Percentiles rank a stretch among this genome's conserved stretches.
Evolutionary conservation across 2,797 vertebrate species (phyloP).

Genomic region (Phalanger gymnotis): DNA sequence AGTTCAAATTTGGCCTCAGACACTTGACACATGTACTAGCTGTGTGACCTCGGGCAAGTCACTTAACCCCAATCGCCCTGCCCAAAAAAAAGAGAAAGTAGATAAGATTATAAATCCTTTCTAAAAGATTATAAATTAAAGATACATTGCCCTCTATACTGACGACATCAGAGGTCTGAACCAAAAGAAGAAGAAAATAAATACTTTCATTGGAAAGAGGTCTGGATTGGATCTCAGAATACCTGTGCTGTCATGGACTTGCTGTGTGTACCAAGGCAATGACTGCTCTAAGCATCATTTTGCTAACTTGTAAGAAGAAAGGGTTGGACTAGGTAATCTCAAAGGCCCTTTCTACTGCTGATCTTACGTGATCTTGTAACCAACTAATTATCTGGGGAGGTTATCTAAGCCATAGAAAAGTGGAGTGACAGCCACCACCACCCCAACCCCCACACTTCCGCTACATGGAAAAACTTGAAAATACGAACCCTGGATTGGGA

Average conservation of each 20-base stretch:
- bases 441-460: no score
- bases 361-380: neutral
- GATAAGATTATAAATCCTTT: neutral
- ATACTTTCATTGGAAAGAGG: neutral
- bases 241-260: neutral
- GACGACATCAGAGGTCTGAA: neutral
- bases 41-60: no score
- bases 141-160: neutral
- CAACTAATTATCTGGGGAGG: neutral
- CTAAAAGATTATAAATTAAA: neutral
- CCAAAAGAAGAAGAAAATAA: neutral
- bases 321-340: neutral
- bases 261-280: neutral
- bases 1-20: no score
- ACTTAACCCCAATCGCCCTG: no score
- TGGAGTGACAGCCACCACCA: neutral
- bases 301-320: neutral
- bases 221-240: neutral
- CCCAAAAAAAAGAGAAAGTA: no score
- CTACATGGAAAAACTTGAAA: neutral
- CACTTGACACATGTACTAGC: no score
- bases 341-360: neutral
- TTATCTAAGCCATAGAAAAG: neutral
- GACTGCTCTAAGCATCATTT: neutral
- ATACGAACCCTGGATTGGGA: neutral